phyloP scores from a whole-genome alignment of 2,888 invertebrate species.

The Drosophila recens region DNA sequence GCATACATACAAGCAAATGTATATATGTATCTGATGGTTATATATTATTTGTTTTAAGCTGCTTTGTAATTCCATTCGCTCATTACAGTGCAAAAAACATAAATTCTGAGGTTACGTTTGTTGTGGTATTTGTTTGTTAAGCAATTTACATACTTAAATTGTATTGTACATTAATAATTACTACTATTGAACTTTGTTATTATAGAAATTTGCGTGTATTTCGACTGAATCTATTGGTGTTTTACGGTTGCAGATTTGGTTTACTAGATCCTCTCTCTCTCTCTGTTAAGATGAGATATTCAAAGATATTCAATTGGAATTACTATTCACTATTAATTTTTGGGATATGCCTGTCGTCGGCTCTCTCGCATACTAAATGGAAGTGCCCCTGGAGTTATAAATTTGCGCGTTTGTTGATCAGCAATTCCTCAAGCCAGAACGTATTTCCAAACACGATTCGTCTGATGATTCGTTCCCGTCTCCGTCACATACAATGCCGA shows the following conservation, averaged over 20 bases:
- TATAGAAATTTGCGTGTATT: conserved; percentile 26
- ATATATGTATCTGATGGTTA: conserved; percentile 31
- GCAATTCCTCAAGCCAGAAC: conserved; percentile 79
- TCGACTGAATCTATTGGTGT: conserved; percentile 29
- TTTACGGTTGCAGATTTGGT: conserved; percentile 3
- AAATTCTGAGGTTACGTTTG: conserved; percentile 78
- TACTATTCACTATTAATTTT: conserved; percentile 24
- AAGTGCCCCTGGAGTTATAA: conserved; percentile 19
- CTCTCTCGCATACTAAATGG: conserved; percentile 30
- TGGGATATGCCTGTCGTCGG: conserved; percentile 58
- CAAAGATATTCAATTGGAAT: conserved; percentile 6
- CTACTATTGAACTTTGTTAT: conserved; percentile 53
- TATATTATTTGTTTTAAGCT: conserved; percentile 59
- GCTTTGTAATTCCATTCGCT: conserved; percentile 66
- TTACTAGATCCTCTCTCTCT: background rate
- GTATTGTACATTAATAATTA: conserved; percentile 60
- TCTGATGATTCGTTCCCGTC: conserved; percentile 93
- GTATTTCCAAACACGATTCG: conserved; percentile 94
- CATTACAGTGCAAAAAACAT: conserved; percentile 73
- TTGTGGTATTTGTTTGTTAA: conserved; percentile 74
- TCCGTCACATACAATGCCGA: conserved; percentile 94
- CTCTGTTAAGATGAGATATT: background rate
- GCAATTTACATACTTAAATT: conserved; percentile 75
- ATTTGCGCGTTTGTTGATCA: conserved; percentile 9
- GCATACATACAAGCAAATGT: conserved; percentile 8